Percentiles rank a stretch among this genome's conserved stretches.
Conservation (phyloP, 2,113 vertebrate genomes). For the Vombatus ursinus region DNA sequence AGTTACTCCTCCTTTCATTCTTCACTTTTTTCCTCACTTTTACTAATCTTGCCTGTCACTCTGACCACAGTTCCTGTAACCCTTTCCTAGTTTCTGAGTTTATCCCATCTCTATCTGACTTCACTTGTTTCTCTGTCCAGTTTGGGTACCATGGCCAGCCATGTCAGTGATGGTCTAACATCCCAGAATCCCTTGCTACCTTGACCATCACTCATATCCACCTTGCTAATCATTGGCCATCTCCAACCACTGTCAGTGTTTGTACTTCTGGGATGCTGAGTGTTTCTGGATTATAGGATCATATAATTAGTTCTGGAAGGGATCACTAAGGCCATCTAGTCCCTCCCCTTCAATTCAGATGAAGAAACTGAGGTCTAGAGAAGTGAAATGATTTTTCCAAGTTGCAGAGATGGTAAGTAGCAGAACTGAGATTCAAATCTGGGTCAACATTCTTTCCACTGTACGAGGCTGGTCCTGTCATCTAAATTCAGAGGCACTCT, state of each 20-base stretch:
- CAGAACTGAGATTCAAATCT: no score
- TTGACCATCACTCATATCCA: no score
- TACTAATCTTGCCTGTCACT: neutral
- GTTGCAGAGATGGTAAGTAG: no score
- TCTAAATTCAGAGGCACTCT: no score
- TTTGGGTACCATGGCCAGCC: accelerated
- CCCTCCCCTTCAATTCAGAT: neutral
- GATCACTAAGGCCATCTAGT: neutral
- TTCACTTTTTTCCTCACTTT: accelerated
- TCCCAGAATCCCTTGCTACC: neutral
- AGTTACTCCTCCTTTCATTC: neutral
- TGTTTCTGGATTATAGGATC: neutral
- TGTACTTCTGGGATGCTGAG: neutral
- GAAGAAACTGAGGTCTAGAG: no score
- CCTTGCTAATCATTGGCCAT: neutral
- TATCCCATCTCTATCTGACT: neutral
- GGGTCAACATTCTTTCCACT: no score
- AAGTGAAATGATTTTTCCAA: no score
- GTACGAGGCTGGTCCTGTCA: no score
- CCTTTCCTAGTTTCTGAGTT: neutral
- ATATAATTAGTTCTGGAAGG: neutral
- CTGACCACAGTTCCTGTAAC: neutral
- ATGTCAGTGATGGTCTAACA: neutral
- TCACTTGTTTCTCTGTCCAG: neutral
- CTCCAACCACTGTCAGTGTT: neutral